Percentiles rank a stretch among this genome's conserved stretches.
Evolutionary conservation across 2,797 vertebrate species (phyloP).

Genomic region (Anguilla obscura): DNA sequence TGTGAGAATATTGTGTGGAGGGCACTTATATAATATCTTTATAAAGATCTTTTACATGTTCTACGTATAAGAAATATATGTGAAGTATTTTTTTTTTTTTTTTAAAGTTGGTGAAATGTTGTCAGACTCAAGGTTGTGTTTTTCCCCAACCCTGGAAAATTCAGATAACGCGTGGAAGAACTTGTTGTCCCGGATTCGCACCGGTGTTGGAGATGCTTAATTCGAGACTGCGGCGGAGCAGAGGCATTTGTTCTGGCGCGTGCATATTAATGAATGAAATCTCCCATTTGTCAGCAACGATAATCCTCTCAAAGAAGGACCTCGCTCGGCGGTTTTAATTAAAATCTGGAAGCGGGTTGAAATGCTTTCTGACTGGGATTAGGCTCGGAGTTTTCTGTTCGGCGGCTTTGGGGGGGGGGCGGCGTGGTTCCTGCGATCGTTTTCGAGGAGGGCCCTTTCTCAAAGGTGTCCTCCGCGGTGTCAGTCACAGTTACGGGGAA

Average conservation of each 20-base stretch:
- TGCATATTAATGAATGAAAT: constrained; percentile 19
- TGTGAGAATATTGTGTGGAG: neutral
- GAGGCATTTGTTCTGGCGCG: neutral
- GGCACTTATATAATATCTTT: neutral
- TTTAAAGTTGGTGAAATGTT: too few relatives aligned
- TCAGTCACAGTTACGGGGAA: neutral
- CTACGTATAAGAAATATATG: too few relatives aligned
- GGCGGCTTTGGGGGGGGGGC: neutral
- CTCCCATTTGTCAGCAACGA: neutral
- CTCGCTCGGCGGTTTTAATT: neutral
- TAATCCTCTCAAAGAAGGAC: constrained; percentile 14
- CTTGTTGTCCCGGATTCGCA: neutral
- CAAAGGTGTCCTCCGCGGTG: neutral
- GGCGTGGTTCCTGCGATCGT: neutral
- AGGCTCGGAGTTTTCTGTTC: neutral
- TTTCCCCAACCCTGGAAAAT: neutral
- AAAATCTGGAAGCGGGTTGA: constrained; percentile 10
- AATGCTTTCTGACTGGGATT: constrained; percentile 20
- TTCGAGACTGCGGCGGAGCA: neutral
- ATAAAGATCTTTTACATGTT: too few relatives aligned
- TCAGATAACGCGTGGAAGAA: neutral
- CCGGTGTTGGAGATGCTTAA: neutral
- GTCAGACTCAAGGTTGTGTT: neutral
- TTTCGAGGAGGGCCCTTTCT: neutral
- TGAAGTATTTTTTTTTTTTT: too few relatives aligned